These are phyloP conservation scores for Philantomba maxwellii DNA, from an alignment of 2,113 vertebrate genomes.

Conservation along the genomic window DNA sequence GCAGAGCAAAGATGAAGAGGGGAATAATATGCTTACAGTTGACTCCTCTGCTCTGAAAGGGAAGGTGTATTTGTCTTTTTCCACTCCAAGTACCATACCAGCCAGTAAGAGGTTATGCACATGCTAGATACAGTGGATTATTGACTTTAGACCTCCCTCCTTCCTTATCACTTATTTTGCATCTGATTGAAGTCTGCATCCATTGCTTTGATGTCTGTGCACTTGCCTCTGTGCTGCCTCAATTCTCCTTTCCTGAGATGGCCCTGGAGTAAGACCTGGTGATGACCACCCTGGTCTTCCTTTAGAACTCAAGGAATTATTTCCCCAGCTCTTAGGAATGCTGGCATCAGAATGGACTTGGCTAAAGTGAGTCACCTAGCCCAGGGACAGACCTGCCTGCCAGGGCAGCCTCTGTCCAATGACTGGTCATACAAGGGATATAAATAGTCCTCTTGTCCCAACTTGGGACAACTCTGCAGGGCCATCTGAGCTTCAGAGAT, in stretches of 20 bases:
- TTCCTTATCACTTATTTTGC: neutral
- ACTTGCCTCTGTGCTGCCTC: neutral
- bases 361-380: neutral
- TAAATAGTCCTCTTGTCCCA: neutral
- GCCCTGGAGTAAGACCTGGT: neutral
- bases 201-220: neutral
- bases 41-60: neutral
- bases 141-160: neutral
- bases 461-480: neutral
- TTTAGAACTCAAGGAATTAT: neutral
- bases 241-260: neutral
- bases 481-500: neutral
- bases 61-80: neutral
- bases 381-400: neutral
- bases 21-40: neutral
- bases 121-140: neutral
- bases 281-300: neutral
- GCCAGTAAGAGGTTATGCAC: neutral
- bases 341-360: neutral
- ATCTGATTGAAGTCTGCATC: neutral
- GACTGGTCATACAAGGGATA: neutral
- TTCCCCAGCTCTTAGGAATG: neutral
- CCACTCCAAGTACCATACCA: fast-evolving
- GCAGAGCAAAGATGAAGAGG: neutral
- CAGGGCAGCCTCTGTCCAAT: neutral